Conservation (phyloP, 2,888 invertebrate species). For the Pheosia gnoma region DNA sequence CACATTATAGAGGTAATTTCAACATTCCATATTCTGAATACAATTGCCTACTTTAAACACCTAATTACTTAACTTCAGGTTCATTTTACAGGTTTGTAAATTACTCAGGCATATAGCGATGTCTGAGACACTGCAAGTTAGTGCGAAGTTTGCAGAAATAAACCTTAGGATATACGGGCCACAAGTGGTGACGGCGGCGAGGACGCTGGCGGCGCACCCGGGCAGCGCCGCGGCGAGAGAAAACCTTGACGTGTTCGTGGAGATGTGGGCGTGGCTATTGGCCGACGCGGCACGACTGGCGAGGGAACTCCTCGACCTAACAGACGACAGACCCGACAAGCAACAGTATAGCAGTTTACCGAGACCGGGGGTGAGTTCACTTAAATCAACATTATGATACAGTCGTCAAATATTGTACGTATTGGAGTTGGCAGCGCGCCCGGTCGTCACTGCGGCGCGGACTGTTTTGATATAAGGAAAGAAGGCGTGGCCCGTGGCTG, state of each 20-base stretch:
- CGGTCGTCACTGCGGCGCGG: conserved; percentile 5
- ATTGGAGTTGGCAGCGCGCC: conserved; percentile 5
- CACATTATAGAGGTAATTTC: conserved; percentile 96
- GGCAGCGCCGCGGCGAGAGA: conserved; percentile 98
- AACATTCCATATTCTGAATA: conserved; percentile 2
- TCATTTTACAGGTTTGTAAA: conserved; percentile 92
- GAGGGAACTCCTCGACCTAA: conserved; percentile 93
- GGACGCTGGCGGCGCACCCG: conserved; percentile 95
- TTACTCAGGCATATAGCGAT: conserved; percentile 97
- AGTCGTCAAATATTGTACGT: conserved; percentile 5
- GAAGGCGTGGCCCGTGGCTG: conserved; percentile 6
- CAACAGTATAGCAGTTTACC: conserved; percentile 95
- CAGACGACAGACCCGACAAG: conserved; percentile 83
- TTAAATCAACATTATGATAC: neutral
- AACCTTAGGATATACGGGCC: conserved; percentile 97
- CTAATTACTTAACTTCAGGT: conserved; percentile 4
- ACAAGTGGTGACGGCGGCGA: conserved; percentile 96
- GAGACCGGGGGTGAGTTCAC: conserved; percentile 93
- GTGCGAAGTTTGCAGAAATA: conserved; percentile 97
- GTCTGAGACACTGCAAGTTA: conserved; percentile 97
- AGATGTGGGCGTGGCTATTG: conserved; percentile 97
- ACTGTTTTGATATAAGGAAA: neutral
- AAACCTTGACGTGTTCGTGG: conserved; percentile 97
- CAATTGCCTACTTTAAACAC: neutral
- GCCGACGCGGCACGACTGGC: conserved; percentile 96